Base-by-base conservation (phyloP, 2,797 vertebrate species). In the Phaenicophaeus curvirostris region DNA sequence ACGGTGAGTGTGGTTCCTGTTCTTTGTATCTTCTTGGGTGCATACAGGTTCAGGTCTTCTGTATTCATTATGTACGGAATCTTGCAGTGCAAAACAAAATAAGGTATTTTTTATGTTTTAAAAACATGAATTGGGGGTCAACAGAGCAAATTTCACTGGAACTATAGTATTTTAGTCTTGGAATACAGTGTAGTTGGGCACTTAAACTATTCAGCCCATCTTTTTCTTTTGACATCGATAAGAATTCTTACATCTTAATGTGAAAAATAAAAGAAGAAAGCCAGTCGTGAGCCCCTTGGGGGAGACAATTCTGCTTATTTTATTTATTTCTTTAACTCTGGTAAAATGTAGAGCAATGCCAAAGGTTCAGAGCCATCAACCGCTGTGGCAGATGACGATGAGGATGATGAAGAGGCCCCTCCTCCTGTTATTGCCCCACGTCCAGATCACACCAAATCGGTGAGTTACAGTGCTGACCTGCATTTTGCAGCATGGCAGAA, bases 361-460 rank as follows among this genome's bases (percentile, higher is more conserved):
- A 99, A 99, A 98, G 98, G 98, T 69, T 97, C 98, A 20, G 99
- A 99, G 88, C 98, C 98, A 16, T 98, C 98, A 35, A 98, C 98
- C 86, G 96, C 98, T 35, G 98, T 98, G 18, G 97, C 98, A 86
- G 98, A 98, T 87, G 99, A 99, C 74, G 99, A 99, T 15, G 99
- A 99, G 1, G 99, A 99, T 7, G 99, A 99, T 30, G 99, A 99
- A 75, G 99, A 99, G 95, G 84, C 98, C 39, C 99, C 99, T 58
- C 99, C 99, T 74, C 99, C 99, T 31, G 93, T 99, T 90, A 99
- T 99, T 96, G 99, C 99, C 37, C 99, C 99, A 5, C 97, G 99
- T 61, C 99, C 99, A 20, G 99, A 99, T 94, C 98, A 99, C 96
- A 99, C 99, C 39, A 99, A 99, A 98, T 99, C 99, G 67, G 99